Conservation (phyloP, 2,113 vertebrate genomes). For the Pluvialis apricaria region DNA sequence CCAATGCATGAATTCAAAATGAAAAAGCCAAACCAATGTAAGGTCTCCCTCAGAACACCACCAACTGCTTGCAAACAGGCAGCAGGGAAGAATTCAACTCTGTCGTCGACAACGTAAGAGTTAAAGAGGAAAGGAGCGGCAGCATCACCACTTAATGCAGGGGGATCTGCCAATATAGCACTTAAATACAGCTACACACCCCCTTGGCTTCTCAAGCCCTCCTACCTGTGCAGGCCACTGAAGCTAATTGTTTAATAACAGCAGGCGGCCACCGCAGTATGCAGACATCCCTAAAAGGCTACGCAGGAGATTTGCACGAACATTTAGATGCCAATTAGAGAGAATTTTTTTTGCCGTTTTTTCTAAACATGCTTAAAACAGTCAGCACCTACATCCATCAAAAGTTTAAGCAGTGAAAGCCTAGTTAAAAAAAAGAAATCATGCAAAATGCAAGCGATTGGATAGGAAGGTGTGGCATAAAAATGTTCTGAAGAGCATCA, state of each 20-base stretch:
- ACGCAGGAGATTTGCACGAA: neutral
- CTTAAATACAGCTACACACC: neutral
- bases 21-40: neutral
- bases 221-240: neutral
- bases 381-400: neutral
- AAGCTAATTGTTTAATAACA: neutral
- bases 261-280: neutral
- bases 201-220: neutral
- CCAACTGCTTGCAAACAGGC: neutral
- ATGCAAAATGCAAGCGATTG: neutral
- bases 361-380: neutral
- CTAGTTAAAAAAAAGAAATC: neutral
- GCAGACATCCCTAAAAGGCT: neutral
- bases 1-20: neutral
- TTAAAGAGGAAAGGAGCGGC: neutral
- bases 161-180: neutral
- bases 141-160: neutral
- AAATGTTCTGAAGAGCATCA: neutral
- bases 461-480: neutral
- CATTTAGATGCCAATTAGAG: neutral
- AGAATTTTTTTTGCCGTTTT: neutral
- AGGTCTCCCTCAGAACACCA: neutral
- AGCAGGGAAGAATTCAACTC: neutral
- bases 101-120: accelerated
- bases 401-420: neutral